phyloP scores from a whole-genome alignment of 2,888 invertebrate species.

The Calameuta filiformis region DNA sequence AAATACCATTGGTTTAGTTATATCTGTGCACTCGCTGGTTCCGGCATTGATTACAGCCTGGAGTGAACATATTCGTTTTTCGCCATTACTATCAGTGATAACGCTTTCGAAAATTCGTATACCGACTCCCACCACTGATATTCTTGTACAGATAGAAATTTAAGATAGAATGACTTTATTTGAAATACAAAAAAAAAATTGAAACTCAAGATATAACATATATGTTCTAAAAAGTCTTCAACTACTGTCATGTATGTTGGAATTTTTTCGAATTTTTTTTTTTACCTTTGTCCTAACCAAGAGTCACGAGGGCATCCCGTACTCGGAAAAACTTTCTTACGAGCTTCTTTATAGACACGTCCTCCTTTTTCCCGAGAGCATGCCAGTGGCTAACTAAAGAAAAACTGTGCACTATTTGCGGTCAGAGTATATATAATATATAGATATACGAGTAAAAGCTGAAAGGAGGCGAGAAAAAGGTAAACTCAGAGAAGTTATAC shows the following conservation, averaged over 20 bases:
- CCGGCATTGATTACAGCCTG: neutral
- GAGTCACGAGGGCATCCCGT: neutral
- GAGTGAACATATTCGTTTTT: slow-evolving; percentile 7
- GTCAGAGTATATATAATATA: neutral
- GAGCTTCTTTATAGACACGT: slow-evolving; percentile 15
- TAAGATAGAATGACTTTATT: neutral
- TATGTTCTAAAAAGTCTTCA: neutral
- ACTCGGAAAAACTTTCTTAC: slow-evolving; percentile 24
- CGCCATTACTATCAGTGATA: neutral
- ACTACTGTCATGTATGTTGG: neutral
- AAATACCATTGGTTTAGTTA: neutral
- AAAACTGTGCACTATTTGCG: neutral
- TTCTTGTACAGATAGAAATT: neutral
- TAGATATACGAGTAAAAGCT: neutral
- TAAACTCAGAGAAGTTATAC: neutral
- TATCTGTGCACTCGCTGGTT: neutral
- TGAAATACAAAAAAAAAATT: neutral
- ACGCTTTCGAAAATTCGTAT: neutral
- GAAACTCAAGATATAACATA: neutral
- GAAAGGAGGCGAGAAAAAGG: neutral
- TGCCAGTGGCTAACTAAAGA: slow-evolving; percentile 12
- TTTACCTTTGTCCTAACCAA: neutral
- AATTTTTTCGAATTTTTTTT: neutral
- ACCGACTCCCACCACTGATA: neutral
- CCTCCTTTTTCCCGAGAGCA: slow-evolving; percentile 7